phyloP scores from a whole-genome alignment of 2,113 vertebrate genomes.

The Pollimyrus isidori region DNA sequence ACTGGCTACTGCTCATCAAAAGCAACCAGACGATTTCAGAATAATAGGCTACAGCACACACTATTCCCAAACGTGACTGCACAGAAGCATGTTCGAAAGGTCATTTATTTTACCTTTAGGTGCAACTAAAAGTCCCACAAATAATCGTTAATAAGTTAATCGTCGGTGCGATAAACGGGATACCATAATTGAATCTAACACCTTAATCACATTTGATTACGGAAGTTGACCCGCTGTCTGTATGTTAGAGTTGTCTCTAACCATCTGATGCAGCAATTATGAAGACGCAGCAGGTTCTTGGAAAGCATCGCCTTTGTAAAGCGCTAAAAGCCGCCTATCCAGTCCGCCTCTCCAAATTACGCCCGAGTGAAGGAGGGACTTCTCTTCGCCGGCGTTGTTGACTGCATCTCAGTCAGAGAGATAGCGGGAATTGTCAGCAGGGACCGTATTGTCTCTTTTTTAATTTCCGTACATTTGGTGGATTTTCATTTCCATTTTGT shows the following conservation, averaged over 20 bases:
- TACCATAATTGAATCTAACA: background rate
- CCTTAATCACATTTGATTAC: background rate
- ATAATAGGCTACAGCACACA: background rate
- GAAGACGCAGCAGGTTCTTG: conserved; percentile 1
- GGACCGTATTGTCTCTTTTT: background rate
- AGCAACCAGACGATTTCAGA: background rate
- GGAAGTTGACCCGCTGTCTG: background rate
- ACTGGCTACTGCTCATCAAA: background rate
- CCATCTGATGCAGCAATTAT: background rate
- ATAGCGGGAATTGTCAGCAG: conserved; percentile 14
- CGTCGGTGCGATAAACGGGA: background rate
- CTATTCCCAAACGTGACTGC: background rate
- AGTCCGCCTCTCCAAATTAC: conserved; percentile 10
- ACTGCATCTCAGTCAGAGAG: background rate
- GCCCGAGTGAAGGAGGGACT: conserved; percentile 6
- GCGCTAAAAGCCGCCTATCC: background rate
- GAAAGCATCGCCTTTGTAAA: conserved; percentile 4
- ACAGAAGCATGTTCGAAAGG: background rate
- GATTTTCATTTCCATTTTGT: conserved; percentile 6
- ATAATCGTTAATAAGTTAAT: background rate
- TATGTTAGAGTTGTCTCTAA: background rate
- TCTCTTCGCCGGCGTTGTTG: background rate
- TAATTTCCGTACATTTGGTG: background rate
- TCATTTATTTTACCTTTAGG: background rate
- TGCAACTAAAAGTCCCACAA: background rate